Percentiles rank a stretch among this genome's conserved stretches.
Conservation (phyloP, 2,888 invertebrate species). For the Furcula furcula region DNA sequence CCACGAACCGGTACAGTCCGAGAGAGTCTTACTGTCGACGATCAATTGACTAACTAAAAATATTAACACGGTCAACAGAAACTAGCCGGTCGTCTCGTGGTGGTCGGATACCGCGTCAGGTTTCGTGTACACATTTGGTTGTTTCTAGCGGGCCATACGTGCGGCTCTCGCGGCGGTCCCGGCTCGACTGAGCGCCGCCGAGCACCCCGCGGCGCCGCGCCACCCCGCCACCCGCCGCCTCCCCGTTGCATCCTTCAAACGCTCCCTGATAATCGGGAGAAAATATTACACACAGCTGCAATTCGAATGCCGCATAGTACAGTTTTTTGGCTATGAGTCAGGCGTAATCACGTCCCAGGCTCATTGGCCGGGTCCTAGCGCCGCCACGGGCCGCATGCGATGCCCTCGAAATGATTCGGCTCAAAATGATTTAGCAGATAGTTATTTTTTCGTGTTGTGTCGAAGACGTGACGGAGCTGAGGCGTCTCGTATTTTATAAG, state of each 20-base stretch:
- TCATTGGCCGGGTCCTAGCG: slow-evolving; percentile 54
- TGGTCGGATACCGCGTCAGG: slow-evolving; percentile 51
- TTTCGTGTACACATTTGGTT: slow-evolving; percentile 66
- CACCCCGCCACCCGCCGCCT: slow-evolving; percentile 37
- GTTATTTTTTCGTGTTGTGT: slow-evolving; percentile 24
- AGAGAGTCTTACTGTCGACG: slow-evolving; percentile 51
- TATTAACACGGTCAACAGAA: slow-evolving; percentile 61
- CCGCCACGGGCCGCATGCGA: slow-evolving; percentile 29
- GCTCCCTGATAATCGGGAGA: slow-evolving; percentile 75
- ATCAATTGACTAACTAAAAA: slow-evolving; percentile 32
- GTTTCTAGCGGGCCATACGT: slow-evolving; percentile 47
- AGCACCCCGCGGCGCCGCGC: slow-evolving; percentile 24
- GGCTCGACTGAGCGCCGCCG: slow-evolving; percentile 66
- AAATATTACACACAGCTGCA: slow-evolving; percentile 74
- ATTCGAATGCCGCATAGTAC: slow-evolving; percentile 68
- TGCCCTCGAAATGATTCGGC: slow-evolving; percentile 22
- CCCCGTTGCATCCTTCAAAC: slow-evolving; percentile 73
- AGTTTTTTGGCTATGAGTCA: slow-evolving; percentile 73
- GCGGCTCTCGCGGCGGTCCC: slow-evolving; percentile 49
- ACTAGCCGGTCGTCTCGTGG: slow-evolving; percentile 40
- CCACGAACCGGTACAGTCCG: slow-evolving; percentile 69
- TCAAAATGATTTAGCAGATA: slow-evolving; percentile 16
- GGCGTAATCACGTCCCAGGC: slow-evolving; percentile 63
- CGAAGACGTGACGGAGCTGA: slow-evolving; percentile 26
- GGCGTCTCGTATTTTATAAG: slow-evolving; percentile 40